Base-by-base conservation (phyloP, 30 jellyfish, hydroid and myxozoan species). In the Aurelia aurita region DNA sequence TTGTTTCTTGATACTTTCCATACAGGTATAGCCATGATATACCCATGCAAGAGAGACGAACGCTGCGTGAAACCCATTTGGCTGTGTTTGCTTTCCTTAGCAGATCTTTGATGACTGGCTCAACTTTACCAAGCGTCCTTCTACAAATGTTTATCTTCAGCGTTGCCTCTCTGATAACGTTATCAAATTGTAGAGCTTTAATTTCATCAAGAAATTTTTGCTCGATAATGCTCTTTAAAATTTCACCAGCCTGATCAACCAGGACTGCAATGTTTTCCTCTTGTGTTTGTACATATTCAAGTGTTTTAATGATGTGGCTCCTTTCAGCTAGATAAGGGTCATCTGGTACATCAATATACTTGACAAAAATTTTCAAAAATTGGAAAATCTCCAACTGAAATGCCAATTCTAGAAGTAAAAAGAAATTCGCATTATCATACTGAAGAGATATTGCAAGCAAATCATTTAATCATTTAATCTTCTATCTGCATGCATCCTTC, bases 331-430 rank as follows among this genome's bases (percentile, higher is more conserved):
- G 76, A 26, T 64, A 64, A 26, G 76, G 76, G 35, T 64, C 76
- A n/a, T 64, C 76, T n/a, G 76, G 46, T n/a, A 64, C 76, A 23
- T 64, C 76, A n/a, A 64, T 64, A 43, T 43, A 64, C 9, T 27
- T 64, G 46, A 64, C 46, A 64, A 64, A 18, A 27, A 64, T n/a
- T 43, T 64, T 64, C 45, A 64, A 18, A 43, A 64, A 64, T 18
- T 32, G 22, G 20, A 64, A 64, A 21, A 64, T 64, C 35, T 64
- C 76, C 39, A 64, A 43, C 76, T 64, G 76, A 27, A 64, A 64
- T 64, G 76, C 76, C 76, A 64, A 64, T n/a, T 64, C 76, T 64
- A 64, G n/a, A 64, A 64, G 16, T 39, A 39, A 39, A 34, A 39
- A 39, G 51, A 39, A 39, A 0, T 39, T 11, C 1, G 47, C 47